Evolutionary conservation across 1,140 invertebrate genomes (phyloP), one percentile per base, ranked within the genome.

Genomic region (Nylanderia fulva): DNA sequence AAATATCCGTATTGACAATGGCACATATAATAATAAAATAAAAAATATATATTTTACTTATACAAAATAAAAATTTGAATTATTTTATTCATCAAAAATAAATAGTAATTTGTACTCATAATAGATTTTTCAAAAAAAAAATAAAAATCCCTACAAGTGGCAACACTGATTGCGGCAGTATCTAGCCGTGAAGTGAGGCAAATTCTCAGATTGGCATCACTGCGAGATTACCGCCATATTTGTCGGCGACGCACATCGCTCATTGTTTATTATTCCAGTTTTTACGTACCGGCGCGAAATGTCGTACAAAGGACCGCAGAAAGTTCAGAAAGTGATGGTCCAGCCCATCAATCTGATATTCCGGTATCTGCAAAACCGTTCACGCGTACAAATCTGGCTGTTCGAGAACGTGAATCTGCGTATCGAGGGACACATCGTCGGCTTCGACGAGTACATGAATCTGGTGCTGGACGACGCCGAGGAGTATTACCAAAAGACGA

Each of bases 371-470:
- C 98, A 99, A 95, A 98, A 98, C 91, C 96, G 99, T 87, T 98
- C 99, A 58, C 96, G 98, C 91, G 98, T 99, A 21, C 98, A 99
- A 95, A 98, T 99, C 72, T 99, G 99, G 99, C 95, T 99, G 9
- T 99, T 99, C 93, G 99, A 99, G 94, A 99, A 99, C 93, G 96
- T 98, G 76, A 98, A 98, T 91, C 95, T 99, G 56, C 96, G 99
- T 69, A 99, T 95, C 64, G 99, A 99, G 95, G 99, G 99, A 64
- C 98, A 99, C 95, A 99, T 99, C 92, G 97, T 98, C 93, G 99
- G 99, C 8, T 99, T 99, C 94, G 99, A 99, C 94, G 99, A 99
- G 95, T 99, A 99, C 95, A 99, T 99, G 99, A 99, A 99, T 93
- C 95, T 99, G 80, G 99, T 99, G 29, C 95, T 99, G 92, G 99